Base-by-base conservation (phyloP, 2,113 vertebrate species). In the Entomyzon cyanotis region DNA sequence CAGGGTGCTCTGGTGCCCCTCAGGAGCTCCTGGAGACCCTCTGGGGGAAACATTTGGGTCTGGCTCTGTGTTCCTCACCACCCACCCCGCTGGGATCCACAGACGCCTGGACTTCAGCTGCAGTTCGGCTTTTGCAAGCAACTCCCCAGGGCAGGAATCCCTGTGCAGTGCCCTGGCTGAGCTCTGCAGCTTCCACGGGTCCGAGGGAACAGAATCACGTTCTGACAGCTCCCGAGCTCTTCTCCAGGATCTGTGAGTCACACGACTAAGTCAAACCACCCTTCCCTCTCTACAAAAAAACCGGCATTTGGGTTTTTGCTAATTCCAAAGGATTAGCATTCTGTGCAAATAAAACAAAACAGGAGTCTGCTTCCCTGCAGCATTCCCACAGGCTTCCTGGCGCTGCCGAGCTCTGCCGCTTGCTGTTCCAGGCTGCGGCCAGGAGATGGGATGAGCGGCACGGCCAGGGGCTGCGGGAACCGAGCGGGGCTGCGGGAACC, bases 1-100 rank as follows among this genome's bases (percentile, higher is more conserved):
- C 2, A 5, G 41, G 75, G 17, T 42, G 31, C 28, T 27, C 52
- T 6, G 10, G 5, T 12, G 4, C 31, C 25, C 11, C 41, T 15
- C 6, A 3, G 30, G 21, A 47, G 35, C 42, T 22, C 33, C 50
- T 19, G 17, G 27, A 39, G 30, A 23, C 11, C 18, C 60, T 42
- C 25, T 1, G 5, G 7, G 23, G 77, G 6, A 33, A 39, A 5
- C 0, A 1, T 4, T 13, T 6, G 2, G 0, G 2, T 7, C 35
- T 27, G 83, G 49, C 2, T 19, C 39, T 15, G 78, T 31, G 33
- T 2, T 52, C n/a, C 42, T 42, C 42, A 16, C 3, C 5, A 0
- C 23, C 35, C 3, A 0, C 46, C 0, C 1, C 3, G 58, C 58
- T 8, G 42, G 59, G 31, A 39, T 0, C 9, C 31, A 30, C 64